Base-by-base conservation (phyloP, 2,113 vertebrate species). In the Corvus cornix region DNA sequence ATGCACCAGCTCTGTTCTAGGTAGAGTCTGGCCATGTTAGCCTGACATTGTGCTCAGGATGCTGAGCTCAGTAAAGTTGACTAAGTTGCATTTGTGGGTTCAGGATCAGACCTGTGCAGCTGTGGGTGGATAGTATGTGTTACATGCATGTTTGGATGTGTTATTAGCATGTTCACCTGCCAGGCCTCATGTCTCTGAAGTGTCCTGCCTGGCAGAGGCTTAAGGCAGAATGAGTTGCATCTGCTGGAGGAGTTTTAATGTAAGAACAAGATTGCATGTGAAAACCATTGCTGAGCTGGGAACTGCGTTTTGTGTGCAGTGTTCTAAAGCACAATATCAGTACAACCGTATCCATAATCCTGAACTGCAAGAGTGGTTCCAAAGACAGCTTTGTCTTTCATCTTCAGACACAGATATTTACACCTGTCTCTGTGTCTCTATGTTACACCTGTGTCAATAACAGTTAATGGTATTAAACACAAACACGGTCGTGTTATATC, bases 401-500 rank as follows among this genome's bases (percentile, higher is more conserved):
- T 78, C 68, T 88, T 88, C 87, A 84, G 86, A 84, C 44, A 64
- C 31, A 69, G 28, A 27, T 78, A 83, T 69, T 90, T 93, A 51
- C 44, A 75, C 37, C 49, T 86, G 55, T 72, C 74, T 86, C 46
- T 69, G 26, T 62, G 33, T 46, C 31, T 74, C n/a, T 69, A 1
- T 55, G 27, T 73, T 73, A 58, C 7, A 51, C 23, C 30, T 35
- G 11, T 39, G 66, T 89, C 93, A 83, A 87, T 79, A 90, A 85
- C 66, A 95, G 9, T 41, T 95, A 85, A 81, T 68, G 68, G 70
- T 87, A 63, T 80, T 81, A 73, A 75, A 95, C 84, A 97, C 5
- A 6, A 89, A 64, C 48, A 39, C 39, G 56, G 49, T 26, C 59
- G 82, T 58, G 52, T 89, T 95, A 55, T 79, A 84, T 64, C 88